Base-by-base conservation (phyloP, 2,797 vertebrate genomes). In the Neostethus bicornis region DNA sequence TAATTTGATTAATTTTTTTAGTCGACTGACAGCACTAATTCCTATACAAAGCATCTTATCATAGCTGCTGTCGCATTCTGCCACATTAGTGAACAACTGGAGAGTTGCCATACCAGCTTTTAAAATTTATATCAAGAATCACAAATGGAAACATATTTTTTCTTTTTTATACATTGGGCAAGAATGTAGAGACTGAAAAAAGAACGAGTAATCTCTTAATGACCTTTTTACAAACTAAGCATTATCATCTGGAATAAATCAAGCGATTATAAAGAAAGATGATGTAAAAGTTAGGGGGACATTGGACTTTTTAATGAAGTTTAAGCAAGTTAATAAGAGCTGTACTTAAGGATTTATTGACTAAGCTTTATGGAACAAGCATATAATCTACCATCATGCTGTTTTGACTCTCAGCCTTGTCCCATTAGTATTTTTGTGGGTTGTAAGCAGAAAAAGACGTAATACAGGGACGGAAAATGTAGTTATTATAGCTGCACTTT, bases 11-110 rank as follows among this genome's bases (percentile, higher is more conserved):
- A n/a, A n/a, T n/a, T n/a, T n/a, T n/a, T n/a, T n/a, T n/a, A n/a
- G n/a, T n/a, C n/a, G n/a, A n/a, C n/a, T n/a, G n/a, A n/a, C n/a
- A n/a, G n/a, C n/a, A n/a, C n/a, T n/a, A n/a, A n/a, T n/a, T n/a
- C n/a, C n/a, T n/a, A n/a, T n/a, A n/a, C n/a, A n/a, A n/a, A n/a
- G n/a, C n/a, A n/a, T n/a, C n/a, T n/a, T n/a, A n/a, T n/a, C n/a
- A n/a, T n/a, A n/a, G n/a, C n/a, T n/a, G 51, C 51, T 20, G 2
- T 17, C 19, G 32, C 41, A 29, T 35, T 44, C 52, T 60, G 46
- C 61, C 51, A 57, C 51, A 20, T 28, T 81, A 75, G 86, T 86
- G 71, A 13, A 51, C 74, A 80, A 57, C 74, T 25, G 47, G 78
- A 63, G 80, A 44, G 53, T 69, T 47, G 29, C 16, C 26, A 28